Evolutionary conservation across 1,140 invertebrate species (phyloP).

Genomic region (Glossosoma conforme): DNA sequence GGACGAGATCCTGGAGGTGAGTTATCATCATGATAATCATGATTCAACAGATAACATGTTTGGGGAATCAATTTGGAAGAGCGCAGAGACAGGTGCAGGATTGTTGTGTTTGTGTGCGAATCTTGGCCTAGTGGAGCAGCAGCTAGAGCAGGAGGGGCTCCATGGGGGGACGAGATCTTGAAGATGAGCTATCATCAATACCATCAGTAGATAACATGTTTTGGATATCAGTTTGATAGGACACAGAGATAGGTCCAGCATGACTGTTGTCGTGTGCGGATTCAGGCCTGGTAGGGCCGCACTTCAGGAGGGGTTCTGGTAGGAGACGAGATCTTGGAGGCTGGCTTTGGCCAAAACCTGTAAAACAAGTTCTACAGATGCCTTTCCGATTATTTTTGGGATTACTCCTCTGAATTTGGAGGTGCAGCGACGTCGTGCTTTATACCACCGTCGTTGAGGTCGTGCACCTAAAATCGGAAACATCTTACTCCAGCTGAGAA

Average conservation of each 20-base stretch:
- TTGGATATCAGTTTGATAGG: slow-evolving; percentile 90
- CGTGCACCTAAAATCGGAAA: too few species aligned
- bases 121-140: slow-evolving; percentile 85
- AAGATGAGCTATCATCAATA: slow-evolving; percentile 67
- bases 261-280: slow-evolving; percentile 95
- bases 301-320: slow-evolving; percentile 70
- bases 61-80: slow-evolving; percentile 90
- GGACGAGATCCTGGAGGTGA: slow-evolving; percentile 92
- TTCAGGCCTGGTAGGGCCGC: slow-evolving; percentile 85
- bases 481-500: too few species aligned
- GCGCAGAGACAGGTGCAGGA: slow-evolving; percentile 88
- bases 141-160: slow-evolving; percentile 66
- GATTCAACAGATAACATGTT: too few species aligned
- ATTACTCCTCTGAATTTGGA: too few species aligned
- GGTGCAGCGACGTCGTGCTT: too few species aligned
- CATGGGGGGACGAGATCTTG: slow-evolving; percentile 92
- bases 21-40: too few species aligned
- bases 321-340: slow-evolving; percentile 95
- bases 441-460: too few species aligned
- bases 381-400: too few species aligned
- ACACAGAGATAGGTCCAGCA: slow-evolving; percentile 88
- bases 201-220: too few species aligned
- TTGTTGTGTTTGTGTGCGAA: slow-evolving; percentile 95
- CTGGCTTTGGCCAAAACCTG: slow-evolving; percentile 44
- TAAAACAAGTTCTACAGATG: too few species aligned